phyloP scores from a whole-genome alignment of 2,113 vertebrate species.

The Fregetta grallaria region DNA sequence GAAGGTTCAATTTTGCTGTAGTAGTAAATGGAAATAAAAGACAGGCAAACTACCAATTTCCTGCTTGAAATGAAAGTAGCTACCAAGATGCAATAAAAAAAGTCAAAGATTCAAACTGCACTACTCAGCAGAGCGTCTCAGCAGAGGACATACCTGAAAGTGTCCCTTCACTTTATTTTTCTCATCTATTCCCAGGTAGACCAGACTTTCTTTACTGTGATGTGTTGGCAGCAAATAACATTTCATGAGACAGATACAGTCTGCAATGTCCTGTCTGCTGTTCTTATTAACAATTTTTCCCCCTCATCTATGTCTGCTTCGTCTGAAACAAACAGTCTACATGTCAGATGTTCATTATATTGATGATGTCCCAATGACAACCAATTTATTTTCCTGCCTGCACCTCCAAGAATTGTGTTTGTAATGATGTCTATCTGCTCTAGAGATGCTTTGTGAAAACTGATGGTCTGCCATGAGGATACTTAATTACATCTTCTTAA shows the following conservation, averaged over 20 bases:
- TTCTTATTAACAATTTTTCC: constrained; percentile 31
- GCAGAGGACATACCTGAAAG: neutral
- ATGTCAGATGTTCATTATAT: constrained; percentile 51
- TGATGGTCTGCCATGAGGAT: constrained; percentile 30
- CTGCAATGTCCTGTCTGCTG: constrained; percentile 4
- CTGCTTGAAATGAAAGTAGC: constrained; percentile 27
- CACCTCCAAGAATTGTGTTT: constrained; percentile 43
- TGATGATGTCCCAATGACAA: constrained; percentile 57
- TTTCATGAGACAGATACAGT: constrained; percentile 25
- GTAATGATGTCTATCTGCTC: constrained; percentile 39
- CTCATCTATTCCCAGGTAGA: constrained; percentile 2
- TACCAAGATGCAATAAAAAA: neutral
- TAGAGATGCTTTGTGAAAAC: constrained; percentile 48
- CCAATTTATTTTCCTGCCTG: constrained; percentile 63
- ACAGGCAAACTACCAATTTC: constrained; percentile 30
- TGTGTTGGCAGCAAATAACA: constrained; percentile 34
- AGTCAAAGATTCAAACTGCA: neutral
- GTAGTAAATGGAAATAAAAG: constrained; percentile 39
- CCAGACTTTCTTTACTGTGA: neutral
- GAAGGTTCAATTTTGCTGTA: neutral
- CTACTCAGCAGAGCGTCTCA: neutral
- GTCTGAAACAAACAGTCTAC: constrained; percentile 17
- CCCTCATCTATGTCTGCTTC: neutral
- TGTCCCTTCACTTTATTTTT: neutral
- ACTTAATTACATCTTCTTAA: constrained; percentile 67